Percentiles rank a stretch among this genome's conserved stretches.
These are phyloP conservation scores for Xestia rhomboidea DNA, from an alignment of 2,888 invertebrate genomes.

Conservation along the genomic window DNA sequence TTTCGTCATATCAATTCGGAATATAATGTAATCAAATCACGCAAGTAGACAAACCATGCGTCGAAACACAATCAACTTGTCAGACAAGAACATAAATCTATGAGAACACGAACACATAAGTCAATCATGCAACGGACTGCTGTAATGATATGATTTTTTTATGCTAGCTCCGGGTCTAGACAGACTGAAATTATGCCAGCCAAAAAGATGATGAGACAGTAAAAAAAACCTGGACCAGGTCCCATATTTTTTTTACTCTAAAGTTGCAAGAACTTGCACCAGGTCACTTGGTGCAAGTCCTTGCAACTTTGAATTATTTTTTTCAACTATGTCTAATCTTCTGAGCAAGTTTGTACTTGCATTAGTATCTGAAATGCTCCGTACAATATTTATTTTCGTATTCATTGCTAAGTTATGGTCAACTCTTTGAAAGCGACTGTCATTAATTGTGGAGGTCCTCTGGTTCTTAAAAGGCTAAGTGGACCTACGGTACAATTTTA, in stretches of 20 bases:
- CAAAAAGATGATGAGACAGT: neutral
- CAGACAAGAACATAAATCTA: constrained; percentile 2
- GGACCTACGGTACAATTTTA: constrained; percentile 9
- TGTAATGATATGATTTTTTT: neutral
- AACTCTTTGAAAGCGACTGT: neutral
- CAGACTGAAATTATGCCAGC: neutral
- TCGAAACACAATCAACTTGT: neutral
- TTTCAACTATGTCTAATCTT: too few relatives aligned
- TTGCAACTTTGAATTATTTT: too few relatives aligned
- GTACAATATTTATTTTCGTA: too few relatives aligned
- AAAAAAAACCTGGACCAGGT: neutral
- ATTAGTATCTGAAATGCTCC: too few relatives aligned
- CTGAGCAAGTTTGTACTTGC: too few relatives aligned
- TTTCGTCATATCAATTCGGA: neutral
- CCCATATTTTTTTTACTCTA: too few relatives aligned
- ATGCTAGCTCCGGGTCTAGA: neutral
- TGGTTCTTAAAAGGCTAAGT: neutral
- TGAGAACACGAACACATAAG: neutral
- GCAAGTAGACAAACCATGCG: neutral
- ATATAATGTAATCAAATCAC: neutral
- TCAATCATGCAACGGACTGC: neutral
- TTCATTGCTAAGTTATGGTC: too few relatives aligned
- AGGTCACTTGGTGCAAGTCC: neutral
- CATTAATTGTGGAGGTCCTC: neutral
- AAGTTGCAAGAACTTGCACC: too few relatives aligned